These are phyloP conservation scores for Caradrina kadenii DNA, from an alignment of 2,888 invertebrate genomes.

Conservation along the genomic window DNA sequence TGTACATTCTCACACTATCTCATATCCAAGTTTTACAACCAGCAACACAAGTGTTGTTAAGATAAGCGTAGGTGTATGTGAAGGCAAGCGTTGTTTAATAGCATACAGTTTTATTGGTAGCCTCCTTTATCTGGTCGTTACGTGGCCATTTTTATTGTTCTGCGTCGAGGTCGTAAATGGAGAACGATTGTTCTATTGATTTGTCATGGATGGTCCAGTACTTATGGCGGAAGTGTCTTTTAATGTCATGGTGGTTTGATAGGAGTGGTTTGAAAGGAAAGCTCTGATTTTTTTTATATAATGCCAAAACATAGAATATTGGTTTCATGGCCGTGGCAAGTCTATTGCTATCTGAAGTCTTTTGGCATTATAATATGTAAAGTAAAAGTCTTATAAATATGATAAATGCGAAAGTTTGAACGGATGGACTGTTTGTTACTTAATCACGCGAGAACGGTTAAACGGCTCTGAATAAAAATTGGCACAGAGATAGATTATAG, in stretches of 20 bases:
- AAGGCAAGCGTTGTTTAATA: constrained; percentile 52
- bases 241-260: background rate
- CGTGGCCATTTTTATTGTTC: constrained; percentile 51
- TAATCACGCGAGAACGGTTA: too few species aligned
- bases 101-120: constrained; percentile 50
- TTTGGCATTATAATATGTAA: too few species aligned
- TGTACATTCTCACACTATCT: constrained; percentile 18
- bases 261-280: background rate
- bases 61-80: constrained; percentile 41
- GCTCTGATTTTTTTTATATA: background rate
- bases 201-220: constrained; percentile 34
- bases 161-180: constrained; percentile 46
- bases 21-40: constrained; percentile 35
- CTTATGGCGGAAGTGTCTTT: constrained; percentile 15
- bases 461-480: too few species aligned
- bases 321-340: background rate
- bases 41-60: constrained; percentile 46
- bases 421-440: too few species aligned
- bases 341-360: too few species aligned
- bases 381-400: too few species aligned
- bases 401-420: too few species aligned
- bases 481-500: too few species aligned
- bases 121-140: constrained; percentile 56
- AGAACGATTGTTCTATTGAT: constrained; percentile 45
- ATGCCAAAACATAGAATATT: background rate